These are phyloP conservation scores for Psammodynastes pulverulentus DNA, from an alignment of 2,113 vertebrate species.

Conservation along the genomic window DNA sequence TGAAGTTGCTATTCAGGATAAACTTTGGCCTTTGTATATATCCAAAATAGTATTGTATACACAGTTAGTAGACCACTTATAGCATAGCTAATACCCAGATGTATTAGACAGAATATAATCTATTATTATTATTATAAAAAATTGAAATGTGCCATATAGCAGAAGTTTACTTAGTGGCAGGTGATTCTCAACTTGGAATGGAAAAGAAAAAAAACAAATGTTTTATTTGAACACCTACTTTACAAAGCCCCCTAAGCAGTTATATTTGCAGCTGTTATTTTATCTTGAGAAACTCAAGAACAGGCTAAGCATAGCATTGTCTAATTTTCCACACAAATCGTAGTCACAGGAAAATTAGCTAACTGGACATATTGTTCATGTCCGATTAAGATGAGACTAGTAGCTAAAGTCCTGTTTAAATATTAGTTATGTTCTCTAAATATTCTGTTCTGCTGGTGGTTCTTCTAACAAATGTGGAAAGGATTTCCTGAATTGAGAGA, in stretches of 20 bases:
- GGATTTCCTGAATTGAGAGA: neutral
- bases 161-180: slow-evolving; percentile 10
- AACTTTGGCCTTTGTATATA: neutral
- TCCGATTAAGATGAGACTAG: neutral
- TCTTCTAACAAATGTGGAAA: neutral
- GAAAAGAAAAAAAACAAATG: slow-evolving; percentile 23
- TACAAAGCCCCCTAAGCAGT: neutral
- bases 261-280: neutral
- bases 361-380: neutral
- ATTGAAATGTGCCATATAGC: slow-evolving; percentile 33
- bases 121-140: slow-evolving; percentile 13
- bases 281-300: neutral
- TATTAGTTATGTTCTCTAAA: neutral
- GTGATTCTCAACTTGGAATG: slow-evolving; percentile 25
- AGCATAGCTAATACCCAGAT: neutral
- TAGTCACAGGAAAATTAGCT: neutral
- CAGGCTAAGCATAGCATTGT: neutral
- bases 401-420: neutral
- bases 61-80: neutral
- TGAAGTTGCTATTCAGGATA: neutral
- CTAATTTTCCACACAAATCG: neutral
- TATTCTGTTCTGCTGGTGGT: neutral
- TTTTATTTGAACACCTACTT: neutral
- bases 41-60: neutral
- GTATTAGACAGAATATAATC: neutral